Base-by-base conservation (phyloP, 2,113 vertebrate genomes). In the Zeus faber region DNA sequence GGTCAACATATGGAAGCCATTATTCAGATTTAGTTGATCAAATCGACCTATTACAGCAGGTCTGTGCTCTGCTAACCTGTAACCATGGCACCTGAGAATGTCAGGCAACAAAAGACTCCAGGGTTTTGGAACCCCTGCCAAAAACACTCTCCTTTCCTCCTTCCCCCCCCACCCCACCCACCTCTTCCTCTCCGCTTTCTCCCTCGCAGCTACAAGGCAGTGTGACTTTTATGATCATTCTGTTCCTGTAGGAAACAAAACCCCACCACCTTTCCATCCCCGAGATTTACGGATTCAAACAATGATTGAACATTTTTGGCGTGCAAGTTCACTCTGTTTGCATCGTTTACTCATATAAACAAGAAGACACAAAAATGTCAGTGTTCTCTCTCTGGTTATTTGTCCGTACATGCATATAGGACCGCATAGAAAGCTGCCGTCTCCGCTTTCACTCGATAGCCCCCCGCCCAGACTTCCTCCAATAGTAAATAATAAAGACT, bases 41-140 rank as follows among this genome's bases (percentile, higher is more conserved):
- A 45, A 27, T 49, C 35, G 51, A 49, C 49, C 48, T 37, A 23
- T 76, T 76, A 74, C 50, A 57, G 17, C 48, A 17, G 41, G 64
- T 45, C 41, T 64, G 58, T 51, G 24, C 47, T 44, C 53, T 14
- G 55, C 64, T 52, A 72, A 83, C 60, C 68, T 78, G 77, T 85
- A 79, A 75, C 76, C 80, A 83, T 81, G 78, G 74, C 23, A 79
- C 79, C 81, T 77, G 79, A 79, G 74, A 87, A 84, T 84, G 86
- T 85, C 82, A 78, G 70, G 40, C 77, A 76, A 85, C 66, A 86
- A 87, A 85, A 86, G 79, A 71, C 60, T 58, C 45, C 47, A 72
- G 54, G 25, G 27, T 71, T 51, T 67, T 11, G 41, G 48, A 79
- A 50, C 37, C 25, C 13, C 62, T 77, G 85, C 79, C 82, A 87